These are phyloP conservation scores for Orthosia gothica DNA, from an alignment of 2,888 invertebrate genomes.

Conservation along the genomic window DNA sequence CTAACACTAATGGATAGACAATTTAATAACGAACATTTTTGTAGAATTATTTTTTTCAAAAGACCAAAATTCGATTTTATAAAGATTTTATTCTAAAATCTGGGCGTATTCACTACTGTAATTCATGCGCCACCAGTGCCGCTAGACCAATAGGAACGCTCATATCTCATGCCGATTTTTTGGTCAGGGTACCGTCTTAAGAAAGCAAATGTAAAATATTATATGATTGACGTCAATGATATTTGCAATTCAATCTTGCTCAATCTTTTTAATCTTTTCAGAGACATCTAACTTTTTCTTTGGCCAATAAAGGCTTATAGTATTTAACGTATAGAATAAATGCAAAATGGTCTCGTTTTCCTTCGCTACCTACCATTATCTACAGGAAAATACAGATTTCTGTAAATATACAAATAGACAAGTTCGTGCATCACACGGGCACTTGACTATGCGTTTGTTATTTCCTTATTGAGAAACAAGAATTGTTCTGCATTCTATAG, in stretches of 20 bases:
- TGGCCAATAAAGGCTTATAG: too few species aligned
- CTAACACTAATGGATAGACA: too few species aligned
- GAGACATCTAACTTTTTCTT: neutral
- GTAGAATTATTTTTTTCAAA: too few species aligned
- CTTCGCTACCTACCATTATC: neutral
- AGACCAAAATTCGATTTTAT: too few species aligned
- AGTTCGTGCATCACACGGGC: neutral
- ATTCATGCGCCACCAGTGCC: too few species aligned
- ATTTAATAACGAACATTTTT: too few species aligned
- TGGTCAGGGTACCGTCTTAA: too few species aligned
- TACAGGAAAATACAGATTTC: slow-evolving; percentile 28
- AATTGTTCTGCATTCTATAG: slow-evolving; percentile 11
- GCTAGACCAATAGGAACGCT: too few species aligned
- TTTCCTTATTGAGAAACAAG: slow-evolving; percentile 41
- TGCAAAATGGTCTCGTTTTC: neutral
- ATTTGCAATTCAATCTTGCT: neutral
- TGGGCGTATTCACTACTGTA: too few species aligned
- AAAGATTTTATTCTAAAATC: too few species aligned
- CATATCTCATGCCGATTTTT: too few species aligned
- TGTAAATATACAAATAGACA: slow-evolving; percentile 18
- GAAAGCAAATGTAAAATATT: slow-evolving; percentile 6
- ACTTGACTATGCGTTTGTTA: slow-evolving; percentile 21
- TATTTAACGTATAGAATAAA: neutral
- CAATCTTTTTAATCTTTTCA: neutral
- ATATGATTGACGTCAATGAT: slow-evolving; percentile 10